phyloP scores from a whole-genome alignment of 2,113 vertebrate species.

The Macrotus californicus region DNA sequence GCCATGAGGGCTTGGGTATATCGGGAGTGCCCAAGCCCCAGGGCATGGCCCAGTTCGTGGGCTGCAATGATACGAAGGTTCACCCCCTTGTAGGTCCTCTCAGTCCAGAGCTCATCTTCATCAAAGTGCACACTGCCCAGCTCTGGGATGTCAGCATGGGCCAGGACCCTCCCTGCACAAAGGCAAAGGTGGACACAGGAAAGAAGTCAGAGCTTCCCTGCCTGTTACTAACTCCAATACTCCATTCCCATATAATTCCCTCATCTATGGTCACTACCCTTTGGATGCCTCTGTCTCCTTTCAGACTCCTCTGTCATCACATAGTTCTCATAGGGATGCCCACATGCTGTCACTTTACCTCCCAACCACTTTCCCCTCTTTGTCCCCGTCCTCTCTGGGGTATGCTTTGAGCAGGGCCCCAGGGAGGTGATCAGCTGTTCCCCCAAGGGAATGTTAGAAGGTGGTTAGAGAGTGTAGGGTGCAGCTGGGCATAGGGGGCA shows the following conservation, averaged over 20 bases:
- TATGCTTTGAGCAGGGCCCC: not conserved
- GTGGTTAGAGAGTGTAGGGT: not conserved
- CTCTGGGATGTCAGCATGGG: constrained; percentile 88
- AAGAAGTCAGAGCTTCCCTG: not conserved
- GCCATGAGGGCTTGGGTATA: constrained; percentile 84
- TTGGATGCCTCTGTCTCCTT: not conserved
- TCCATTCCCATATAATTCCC: not conserved
- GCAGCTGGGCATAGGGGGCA: not conserved
- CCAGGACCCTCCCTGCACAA: constrained; percentile 83
- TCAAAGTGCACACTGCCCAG: constrained; percentile 88
- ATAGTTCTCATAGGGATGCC: not conserved
- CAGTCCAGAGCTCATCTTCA: constrained; percentile 86
- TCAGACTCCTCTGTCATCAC: not conserved
- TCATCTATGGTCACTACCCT: not conserved
- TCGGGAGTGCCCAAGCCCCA: constrained; percentile 89
- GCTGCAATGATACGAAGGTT: constrained; percentile 89
- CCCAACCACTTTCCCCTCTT: not conserved
- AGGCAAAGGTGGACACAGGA: not conserved
- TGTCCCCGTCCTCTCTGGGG: not conserved
- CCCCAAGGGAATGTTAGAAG: not conserved
- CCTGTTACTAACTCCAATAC: not conserved
- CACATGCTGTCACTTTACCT: not conserved
- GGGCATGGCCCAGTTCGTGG: constrained; percentile 88
- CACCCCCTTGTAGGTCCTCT: constrained; percentile 78
- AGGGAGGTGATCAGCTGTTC: not conserved